Percentiles rank a stretch among this genome's conserved stretches.
These are phyloP conservation scores for Lagorchestes hirsutus DNA, from an alignment of 2,797 vertebrate genomes.

Conservation along the genomic window DNA sequence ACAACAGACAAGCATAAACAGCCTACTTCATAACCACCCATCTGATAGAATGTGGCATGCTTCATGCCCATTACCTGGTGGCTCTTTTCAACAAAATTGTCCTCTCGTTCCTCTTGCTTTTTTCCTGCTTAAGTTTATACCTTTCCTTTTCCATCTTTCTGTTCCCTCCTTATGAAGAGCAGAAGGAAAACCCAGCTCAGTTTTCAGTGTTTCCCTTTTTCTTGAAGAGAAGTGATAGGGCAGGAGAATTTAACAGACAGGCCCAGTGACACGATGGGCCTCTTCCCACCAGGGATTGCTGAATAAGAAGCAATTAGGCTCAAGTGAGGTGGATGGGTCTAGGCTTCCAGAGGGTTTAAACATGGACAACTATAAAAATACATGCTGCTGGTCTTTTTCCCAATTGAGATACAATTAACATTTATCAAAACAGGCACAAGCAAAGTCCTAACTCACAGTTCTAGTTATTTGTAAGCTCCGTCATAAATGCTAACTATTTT, in stretches of 20 bases:
- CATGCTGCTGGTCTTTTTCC: background rate
- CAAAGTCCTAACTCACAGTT: slow-evolving; percentile 32
- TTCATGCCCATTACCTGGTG: background rate
- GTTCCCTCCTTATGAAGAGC: background rate
- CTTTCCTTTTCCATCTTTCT: background rate
- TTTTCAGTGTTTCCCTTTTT: background rate
- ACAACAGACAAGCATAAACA: background rate
- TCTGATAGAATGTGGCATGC: background rate
- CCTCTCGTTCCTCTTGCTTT: background rate
- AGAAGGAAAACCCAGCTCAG: background rate
- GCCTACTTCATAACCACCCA: background rate
- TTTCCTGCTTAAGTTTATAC: background rate
- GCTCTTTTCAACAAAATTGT: background rate
- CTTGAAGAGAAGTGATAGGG: background rate
- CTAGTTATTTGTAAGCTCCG: background rate
- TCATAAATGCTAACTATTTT: background rate
- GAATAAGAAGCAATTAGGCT: slow-evolving; percentile 30
- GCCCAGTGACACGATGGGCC: background rate
- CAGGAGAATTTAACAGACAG: background rate
- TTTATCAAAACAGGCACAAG: slow-evolving; percentile 43
- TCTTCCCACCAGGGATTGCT: background rate
- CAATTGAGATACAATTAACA: slow-evolving; percentile 13
- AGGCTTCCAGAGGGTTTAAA: slow-evolving; percentile 34
- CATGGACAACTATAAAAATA: slow-evolving; percentile 30
- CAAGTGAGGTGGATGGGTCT: slow-evolving; percentile 29